Conservation (phyloP, 2,888 invertebrate genomes). For the Lumbricus terrestris region DNA sequence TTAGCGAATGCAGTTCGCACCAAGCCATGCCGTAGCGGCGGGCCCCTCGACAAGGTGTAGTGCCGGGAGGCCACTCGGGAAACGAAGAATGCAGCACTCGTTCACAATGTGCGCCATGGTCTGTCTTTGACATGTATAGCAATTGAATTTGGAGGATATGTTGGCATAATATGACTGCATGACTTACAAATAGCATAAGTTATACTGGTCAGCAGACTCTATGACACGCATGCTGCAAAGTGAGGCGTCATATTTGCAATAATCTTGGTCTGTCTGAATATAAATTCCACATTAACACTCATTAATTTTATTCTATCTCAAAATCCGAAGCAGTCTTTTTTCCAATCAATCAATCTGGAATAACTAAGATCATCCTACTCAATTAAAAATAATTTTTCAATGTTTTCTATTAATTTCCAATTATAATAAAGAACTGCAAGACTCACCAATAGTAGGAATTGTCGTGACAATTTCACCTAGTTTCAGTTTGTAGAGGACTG, state of each 20-base stretch:
- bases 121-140: too few relatives aligned
- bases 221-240: too few relatives aligned
- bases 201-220: too few relatives aligned
- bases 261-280: too few relatives aligned
- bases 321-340: background rate
- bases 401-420: background rate
- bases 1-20: too few relatives aligned
- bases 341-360: background rate
- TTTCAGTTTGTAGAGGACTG: slow-evolving; percentile 99
- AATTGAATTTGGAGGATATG: background rate
- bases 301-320: background rate
- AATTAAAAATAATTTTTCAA: background rate
- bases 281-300: too few relatives aligned
- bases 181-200: background rate
- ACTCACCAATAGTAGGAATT: slow-evolving; percentile 95
- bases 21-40: too few relatives aligned
- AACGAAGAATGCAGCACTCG: too few relatives aligned
- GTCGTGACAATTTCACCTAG: slow-evolving; percentile 99
- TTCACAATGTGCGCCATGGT: too few relatives aligned
- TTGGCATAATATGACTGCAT: background rate
- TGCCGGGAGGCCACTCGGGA: too few relatives aligned
- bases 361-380: background rate
- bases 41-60: too few relatives aligned
- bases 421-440: background rate
- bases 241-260: too few relatives aligned